Base-by-base conservation (phyloP, 2,113 vertebrate genomes). In the Aplodontia rufa region DNA sequence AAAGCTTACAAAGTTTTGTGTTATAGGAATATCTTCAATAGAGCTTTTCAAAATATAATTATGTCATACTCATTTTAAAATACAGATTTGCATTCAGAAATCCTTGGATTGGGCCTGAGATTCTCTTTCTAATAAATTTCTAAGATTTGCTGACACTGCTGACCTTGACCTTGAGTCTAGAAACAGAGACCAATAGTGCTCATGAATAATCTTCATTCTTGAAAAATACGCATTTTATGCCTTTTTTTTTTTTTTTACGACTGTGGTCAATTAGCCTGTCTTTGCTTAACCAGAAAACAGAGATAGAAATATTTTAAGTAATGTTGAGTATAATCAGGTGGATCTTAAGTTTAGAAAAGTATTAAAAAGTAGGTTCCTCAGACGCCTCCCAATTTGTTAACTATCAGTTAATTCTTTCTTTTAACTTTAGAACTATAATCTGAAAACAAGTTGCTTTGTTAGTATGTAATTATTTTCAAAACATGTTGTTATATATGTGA, bases 281-380 rank as follows among this genome's bases (percentile, higher is more conserved):
- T 68, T 85, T 97, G 92, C 76, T 95, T 98, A 97, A 87, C 71
- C 83, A 75, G 58, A 90, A 96, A 81, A 94, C 60, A 92, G 10
- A 84, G 49, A 93, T 86, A 94, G 96, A 97, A 97, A 95, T 97
- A 97, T 97, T 98, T 96, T 94, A 90, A 96, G 91, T 97, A 97
- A 98, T 95, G 9, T 35, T 87, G 62, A 97, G 93, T 94, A 84
- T 93, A 98, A 93, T 93, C 64, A 95, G 80, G 91, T 97, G 91
- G 96, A 91, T 95, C 91, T 96, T 96, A 92, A 97, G 97, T 97
- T 92, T 84, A 97, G 89, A 64, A 32, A 0, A 96, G 69, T 97
- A 92, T 92, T 42, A 92, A 97, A n/a, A 97, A 98, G 80, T 97
- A 78, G 84, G 88, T 96, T 62, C 11, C 10, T 30, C 82, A 92